Evolutionary conservation across 2,797 vertebrate genomes (phyloP).

Genomic region (Micromesistius poutassou): DNA sequence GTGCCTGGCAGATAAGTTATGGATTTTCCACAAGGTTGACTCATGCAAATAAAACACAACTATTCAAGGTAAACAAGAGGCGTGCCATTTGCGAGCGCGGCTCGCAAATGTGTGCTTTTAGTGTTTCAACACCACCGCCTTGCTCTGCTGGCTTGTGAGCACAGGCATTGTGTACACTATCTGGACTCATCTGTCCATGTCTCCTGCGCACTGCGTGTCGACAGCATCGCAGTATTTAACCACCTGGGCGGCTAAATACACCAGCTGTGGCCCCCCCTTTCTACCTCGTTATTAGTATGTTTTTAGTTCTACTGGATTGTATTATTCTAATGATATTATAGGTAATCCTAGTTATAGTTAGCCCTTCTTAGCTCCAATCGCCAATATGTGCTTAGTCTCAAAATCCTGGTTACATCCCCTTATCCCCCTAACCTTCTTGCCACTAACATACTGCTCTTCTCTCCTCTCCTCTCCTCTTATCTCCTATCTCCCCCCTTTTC

Average conservation of each 20-base stretch:
- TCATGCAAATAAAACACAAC: constrained; percentile 68
- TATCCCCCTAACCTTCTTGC: constrained; percentile 21
- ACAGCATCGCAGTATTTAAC: too few relatives aligned
- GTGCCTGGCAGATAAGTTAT: constrained; percentile 63
- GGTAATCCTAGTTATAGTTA: too few relatives aligned
- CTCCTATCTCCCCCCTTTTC: constrained; percentile 21
- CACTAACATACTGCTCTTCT: background rate
- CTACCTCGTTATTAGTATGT: constrained; percentile 17
- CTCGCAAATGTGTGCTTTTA: constrained; percentile 37
- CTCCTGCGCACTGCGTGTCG: constrained; percentile 15
- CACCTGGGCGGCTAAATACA: too few relatives aligned
- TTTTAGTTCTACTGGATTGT: constrained; percentile 4
- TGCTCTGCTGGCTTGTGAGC: constrained; percentile 26
- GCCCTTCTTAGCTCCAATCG: too few relatives aligned
- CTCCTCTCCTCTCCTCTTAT: background rate
- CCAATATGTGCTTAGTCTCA: constrained; percentile 12
- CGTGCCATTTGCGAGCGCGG: constrained; percentile 41
- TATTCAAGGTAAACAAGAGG: constrained; percentile 65
- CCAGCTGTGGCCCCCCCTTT: background rate
- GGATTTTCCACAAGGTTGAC: constrained; percentile 71
- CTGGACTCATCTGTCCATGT: constrained; percentile 56
- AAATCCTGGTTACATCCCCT: constrained; percentile 26
- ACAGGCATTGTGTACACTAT: constrained; percentile 33
- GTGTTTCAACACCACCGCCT: constrained; percentile 46
- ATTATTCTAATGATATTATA: background rate